Evolutionary conservation across 92 coral and sea anemone species (phyloP).

Genomic region (Pocillopora meandrina): DNA sequence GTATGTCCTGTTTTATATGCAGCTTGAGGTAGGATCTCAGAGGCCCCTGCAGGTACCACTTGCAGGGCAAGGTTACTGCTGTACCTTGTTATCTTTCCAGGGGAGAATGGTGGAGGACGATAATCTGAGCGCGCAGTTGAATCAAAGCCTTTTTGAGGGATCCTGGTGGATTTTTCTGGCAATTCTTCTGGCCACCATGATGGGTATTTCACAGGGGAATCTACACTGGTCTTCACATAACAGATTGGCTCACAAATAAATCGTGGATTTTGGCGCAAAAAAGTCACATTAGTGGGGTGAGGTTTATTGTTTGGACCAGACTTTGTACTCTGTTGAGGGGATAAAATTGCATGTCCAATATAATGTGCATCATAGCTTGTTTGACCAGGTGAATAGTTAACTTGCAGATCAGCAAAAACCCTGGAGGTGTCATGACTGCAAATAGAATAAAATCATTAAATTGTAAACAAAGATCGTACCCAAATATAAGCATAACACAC

Average conservation of each 20-base stretch:
- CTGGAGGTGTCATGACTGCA: constrained; percentile 81
- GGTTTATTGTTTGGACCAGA: constrained; percentile 93
- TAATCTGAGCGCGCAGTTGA: constrained; percentile 93
- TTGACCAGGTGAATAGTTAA: constrained; percentile 18
- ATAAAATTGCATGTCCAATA: constrained; percentile 76
- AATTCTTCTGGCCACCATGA: constrained; percentile 95
- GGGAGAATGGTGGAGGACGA: constrained; percentile 34
- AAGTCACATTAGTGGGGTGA: constrained; percentile 88
- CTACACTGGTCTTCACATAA: constrained; percentile 70
- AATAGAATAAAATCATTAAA: neutral
- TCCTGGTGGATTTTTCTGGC: constrained; percentile 59
- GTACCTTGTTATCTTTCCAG: constrained; percentile 31
- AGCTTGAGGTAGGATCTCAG: constrained; percentile 49
- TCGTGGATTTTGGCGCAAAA: constrained; percentile 89
- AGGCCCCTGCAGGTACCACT: constrained; percentile 39
- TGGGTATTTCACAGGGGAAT: constrained; percentile 39
- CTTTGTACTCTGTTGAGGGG: constrained; percentile 64
- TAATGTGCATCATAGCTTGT: constrained; percentile 86
- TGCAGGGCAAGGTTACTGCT: constrained; percentile 37
- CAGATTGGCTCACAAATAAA: constrained; percentile 95
- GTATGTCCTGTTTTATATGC: constrained; percentile 6
- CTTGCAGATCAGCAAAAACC: constrained; percentile 79
- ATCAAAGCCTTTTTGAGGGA: constrained; percentile 74
- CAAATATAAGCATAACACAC: no score
- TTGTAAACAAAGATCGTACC: no score